These are phyloP conservation scores for Athene cunicularia DNA, from an alignment of 2,113 vertebrate species.

Conservation along the genomic window DNA sequence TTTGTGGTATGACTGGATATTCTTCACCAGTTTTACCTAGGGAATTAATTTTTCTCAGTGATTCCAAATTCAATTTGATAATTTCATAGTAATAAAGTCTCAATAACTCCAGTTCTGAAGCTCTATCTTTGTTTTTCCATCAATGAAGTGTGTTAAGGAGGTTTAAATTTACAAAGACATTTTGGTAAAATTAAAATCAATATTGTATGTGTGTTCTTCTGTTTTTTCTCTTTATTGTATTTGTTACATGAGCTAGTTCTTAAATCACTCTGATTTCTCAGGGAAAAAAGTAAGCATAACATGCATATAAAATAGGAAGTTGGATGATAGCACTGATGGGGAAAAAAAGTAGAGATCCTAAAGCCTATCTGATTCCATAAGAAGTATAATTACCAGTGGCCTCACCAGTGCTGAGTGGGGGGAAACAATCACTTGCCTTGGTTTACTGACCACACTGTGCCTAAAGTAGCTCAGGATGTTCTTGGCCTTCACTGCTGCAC, in stretches of 20 bases:
- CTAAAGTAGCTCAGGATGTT: fast-evolving
- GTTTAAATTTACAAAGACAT: not conserved
- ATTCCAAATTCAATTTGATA: not conserved
- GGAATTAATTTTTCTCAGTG: not conserved
- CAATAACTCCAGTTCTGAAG: not conserved
- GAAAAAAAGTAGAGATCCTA: not conserved
- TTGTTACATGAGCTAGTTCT: not conserved
- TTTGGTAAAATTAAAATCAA: not conserved
- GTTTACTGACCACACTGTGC: not conserved
- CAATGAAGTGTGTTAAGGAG: not conserved
- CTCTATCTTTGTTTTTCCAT: not conserved
- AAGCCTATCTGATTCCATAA: not conserved
- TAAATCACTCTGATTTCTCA: not conserved
- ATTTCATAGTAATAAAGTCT: not conserved
- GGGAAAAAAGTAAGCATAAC: not conserved
- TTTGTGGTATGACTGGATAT: not conserved
- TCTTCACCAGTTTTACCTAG: not conserved
- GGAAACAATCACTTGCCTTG: not conserved
- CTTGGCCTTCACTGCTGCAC: not conserved
- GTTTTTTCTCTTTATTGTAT: not conserved
- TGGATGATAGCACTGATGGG: not conserved
- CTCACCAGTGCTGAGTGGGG: not conserved
- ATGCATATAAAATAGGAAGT: not conserved
- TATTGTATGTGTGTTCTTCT: not conserved
- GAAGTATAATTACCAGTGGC: not conserved